Percentiles rank a stretch among this genome's conserved stretches.
phyloP scores from a whole-genome alignment of 2,888 invertebrate genomes.

The Amorpha juglandis region DNA sequence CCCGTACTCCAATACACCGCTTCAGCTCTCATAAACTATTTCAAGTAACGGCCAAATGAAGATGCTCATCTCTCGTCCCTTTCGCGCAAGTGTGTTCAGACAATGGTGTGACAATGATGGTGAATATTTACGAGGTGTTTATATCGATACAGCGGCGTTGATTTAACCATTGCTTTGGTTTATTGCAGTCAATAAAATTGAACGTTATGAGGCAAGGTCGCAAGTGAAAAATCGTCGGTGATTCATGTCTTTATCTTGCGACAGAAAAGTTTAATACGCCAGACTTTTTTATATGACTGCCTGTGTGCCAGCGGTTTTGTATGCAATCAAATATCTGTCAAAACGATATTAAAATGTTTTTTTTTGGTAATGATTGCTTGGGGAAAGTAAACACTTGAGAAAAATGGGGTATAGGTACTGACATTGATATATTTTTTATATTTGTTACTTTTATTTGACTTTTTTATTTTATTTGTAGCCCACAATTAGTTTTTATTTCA shows the following conservation, averaged over 20 bases:
- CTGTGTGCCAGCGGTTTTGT: background rate
- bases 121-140: conserved; percentile 79
- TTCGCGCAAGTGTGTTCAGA: conserved; percentile 40
- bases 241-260: conserved; percentile 78
- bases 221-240: conserved; percentile 73
- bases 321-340: background rate
- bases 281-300: conserved; percentile 1
- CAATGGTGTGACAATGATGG: conserved; percentile 53
- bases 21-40: conserved; percentile 81
- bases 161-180: conserved; percentile 83
- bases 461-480: too few species aligned
- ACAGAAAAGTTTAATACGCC: conserved; percentile 40
- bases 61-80: conserved; percentile 57
- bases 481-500: too few species aligned
- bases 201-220: conserved; percentile 84
- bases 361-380: background rate
- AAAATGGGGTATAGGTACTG: too few species aligned
- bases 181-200: conserved; percentile 84
- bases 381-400: background rate
- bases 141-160: conserved; percentile 81
- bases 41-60: conserved; percentile 77
- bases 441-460: too few species aligned
- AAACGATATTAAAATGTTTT: background rate
- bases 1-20: conserved; percentile 39
- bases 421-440: too few species aligned